phyloP scores from a whole-genome alignment of 2,113 vertebrate species.

The Fukomys damarensis region DNA sequence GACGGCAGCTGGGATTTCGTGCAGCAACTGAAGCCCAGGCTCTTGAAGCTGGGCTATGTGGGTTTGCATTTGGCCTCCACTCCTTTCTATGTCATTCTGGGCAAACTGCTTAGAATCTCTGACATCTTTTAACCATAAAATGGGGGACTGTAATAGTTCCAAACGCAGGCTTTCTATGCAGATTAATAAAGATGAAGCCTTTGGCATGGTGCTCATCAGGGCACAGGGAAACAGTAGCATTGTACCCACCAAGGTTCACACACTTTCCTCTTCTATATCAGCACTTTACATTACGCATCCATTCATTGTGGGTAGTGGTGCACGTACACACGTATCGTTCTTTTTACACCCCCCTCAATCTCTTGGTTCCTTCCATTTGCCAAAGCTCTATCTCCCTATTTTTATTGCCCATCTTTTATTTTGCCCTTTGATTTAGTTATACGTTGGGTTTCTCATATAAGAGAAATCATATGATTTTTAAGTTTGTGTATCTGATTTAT shows the following conservation, averaged over 20 bases:
- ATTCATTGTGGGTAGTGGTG: neutral
- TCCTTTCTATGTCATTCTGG: neutral
- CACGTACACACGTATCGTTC: neutral
- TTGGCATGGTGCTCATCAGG: neutral
- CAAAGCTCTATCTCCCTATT: neutral
- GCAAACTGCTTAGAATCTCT: neutral
- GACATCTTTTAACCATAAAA: constrained; percentile 1
- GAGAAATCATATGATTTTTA: neutral
- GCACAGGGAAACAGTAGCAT: neutral
- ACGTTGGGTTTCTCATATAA: neutral
- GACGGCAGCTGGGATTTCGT: neutral
- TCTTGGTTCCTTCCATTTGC: neutral
- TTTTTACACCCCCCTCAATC: neutral
- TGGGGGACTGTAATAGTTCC: neutral
- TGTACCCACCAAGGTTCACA: neutral
- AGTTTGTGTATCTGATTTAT: neutral
- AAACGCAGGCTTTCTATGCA: constrained; percentile 13
- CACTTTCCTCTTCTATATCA: neutral
- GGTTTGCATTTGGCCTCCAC: neutral
- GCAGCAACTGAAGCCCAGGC: neutral
- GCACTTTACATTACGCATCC: neutral
- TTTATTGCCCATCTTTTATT: neutral
- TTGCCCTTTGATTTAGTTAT: neutral
- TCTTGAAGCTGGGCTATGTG: neutral
- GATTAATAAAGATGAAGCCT: neutral